Conservation (phyloP, 2,888 invertebrate species). For the Limnephilus rhombicus region DNA sequence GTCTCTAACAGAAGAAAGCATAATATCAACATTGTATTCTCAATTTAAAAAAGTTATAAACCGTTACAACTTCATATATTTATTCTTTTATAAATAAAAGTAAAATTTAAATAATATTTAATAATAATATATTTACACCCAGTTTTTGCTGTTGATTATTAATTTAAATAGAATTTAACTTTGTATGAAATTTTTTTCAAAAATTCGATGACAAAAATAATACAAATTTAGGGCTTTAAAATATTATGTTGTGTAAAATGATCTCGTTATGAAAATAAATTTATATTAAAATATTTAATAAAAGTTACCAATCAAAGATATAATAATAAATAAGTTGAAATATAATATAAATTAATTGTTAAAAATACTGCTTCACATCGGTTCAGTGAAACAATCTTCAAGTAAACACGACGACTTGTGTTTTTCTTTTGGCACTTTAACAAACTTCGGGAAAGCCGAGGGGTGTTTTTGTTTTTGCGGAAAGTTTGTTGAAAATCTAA, state of each 20-base stretch:
- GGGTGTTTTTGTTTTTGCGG: constrained; percentile 3
- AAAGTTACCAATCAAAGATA: constrained; percentile 40
- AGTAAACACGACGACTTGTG: not conserved
- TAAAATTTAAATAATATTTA: not conserved
- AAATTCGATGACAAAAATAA: constrained; percentile 15
- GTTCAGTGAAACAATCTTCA: not conserved
- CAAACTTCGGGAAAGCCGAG: not conserved
- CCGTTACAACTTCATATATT: constrained; percentile 19
- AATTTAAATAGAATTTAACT: constrained; percentile 23
- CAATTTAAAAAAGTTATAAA: not conserved
- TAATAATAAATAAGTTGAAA: constrained; percentile 10
- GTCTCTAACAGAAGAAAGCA: not conserved
- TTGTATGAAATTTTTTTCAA: not conserved
- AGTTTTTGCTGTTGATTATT: constrained; percentile 31
- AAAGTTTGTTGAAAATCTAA: not conserved
- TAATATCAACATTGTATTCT: not conserved
- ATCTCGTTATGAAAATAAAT: constrained; percentile 33
- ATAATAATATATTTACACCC: constrained; percentile 46
- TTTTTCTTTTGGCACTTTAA: not conserved
- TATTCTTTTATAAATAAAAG: constrained; percentile 39
- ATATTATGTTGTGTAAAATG: constrained; percentile 24
- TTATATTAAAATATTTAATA: constrained; percentile 6
- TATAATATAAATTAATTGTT: not conserved
- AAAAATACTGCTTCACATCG: not conserved
- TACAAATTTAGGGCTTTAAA: constrained; percentile 39